phyloP scores from a whole-genome alignment of 2,888 invertebrate species.

The Polymixis lichenea region DNA sequence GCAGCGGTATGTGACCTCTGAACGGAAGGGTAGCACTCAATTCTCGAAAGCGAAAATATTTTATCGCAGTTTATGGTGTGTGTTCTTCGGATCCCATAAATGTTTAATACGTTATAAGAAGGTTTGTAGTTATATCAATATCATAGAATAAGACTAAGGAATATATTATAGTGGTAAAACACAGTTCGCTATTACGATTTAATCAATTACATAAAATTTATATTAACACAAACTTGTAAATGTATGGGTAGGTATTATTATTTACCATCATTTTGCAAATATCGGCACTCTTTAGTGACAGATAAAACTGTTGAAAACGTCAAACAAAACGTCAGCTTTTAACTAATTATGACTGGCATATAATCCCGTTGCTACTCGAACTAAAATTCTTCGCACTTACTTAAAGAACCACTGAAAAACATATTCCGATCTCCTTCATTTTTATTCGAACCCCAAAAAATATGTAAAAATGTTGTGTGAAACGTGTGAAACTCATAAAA shows the following conservation, averaged over 20 bases:
- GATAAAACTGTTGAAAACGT: conserved; percentile 4
- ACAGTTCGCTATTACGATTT: not conserved
- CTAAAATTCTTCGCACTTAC: not conserved
- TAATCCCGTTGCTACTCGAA: not conserved
- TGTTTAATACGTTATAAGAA: conserved; percentile 8
- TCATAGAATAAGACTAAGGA: not conserved
- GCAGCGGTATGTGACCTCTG: conserved; percentile 40
- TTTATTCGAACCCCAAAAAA: conserved; percentile 18
- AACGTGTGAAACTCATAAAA: conserved; percentile 29
- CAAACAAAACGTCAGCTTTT: not conserved
- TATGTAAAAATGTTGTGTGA: conserved; percentile 44
- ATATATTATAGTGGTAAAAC: not conserved
- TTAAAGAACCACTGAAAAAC: conserved; percentile 6
- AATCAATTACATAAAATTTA: not conserved
- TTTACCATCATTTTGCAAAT: not conserved
- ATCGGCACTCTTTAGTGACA: conserved; percentile 1
- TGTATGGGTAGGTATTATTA: too few relatives aligned
- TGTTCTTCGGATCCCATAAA: conserved; percentile 23
- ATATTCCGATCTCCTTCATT: not conserved
- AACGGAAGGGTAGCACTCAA: conserved; percentile 58
- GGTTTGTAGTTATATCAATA: not conserved
- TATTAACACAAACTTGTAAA: too few relatives aligned
- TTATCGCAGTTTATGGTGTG: conserved; percentile 23
- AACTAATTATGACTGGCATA: not conserved
- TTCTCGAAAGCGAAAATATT: conserved; percentile 39